These are phyloP conservation scores for Cryptus armator DNA, from an alignment of 2,888 invertebrate species.

Conservation along the genomic window DNA sequence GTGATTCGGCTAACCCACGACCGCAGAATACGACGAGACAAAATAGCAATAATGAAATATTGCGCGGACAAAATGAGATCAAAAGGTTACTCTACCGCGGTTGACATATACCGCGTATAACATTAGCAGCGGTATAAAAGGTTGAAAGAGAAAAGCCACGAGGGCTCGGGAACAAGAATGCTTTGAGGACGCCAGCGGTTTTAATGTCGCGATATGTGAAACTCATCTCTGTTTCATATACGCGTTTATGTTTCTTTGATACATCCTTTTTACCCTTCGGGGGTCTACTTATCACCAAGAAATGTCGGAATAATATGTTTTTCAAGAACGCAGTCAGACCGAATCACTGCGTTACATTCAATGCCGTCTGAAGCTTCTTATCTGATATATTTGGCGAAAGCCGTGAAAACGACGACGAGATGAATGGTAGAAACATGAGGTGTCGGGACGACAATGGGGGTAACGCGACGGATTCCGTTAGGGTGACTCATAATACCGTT, in stretches of 20 bases:
- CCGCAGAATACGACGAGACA: slow-evolving; percentile 22
- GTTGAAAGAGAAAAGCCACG: slow-evolving; percentile 29
- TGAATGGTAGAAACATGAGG: slow-evolving; percentile 29
- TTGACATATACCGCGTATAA: slow-evolving; percentile 17
- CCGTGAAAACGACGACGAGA: slow-evolving; percentile 17
- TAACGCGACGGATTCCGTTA: not conserved
- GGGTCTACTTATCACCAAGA: not conserved
- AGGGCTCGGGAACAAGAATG: slow-evolving; percentile 40
- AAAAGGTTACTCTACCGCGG: slow-evolving; percentile 54
- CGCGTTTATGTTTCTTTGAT: slow-evolving; percentile 23
- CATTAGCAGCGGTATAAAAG: slow-evolving; percentile 19
- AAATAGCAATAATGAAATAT: slow-evolving; percentile 63
- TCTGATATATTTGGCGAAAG: not conserved
- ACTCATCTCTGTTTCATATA: slow-evolving; percentile 33
- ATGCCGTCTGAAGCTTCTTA: not conserved
- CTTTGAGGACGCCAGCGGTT: slow-evolving; percentile 46
- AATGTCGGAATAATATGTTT: slow-evolving; percentile 4
- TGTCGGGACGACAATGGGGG: not conserved
- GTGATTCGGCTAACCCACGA: slow-evolving; percentile 23
- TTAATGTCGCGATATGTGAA: slow-evolving; percentile 33
- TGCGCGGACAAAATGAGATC: slow-evolving; percentile 46
- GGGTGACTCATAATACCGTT: not conserved
- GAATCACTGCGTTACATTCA: slow-evolving; percentile 4
- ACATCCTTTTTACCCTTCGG: not conserved
- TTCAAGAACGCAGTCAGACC: not conserved